Percentiles rank a stretch among this genome's conserved stretches.
Evolutionary conservation across 2,797 vertebrate species (phyloP).

Genomic region (Erithacus rubecula): DNA sequence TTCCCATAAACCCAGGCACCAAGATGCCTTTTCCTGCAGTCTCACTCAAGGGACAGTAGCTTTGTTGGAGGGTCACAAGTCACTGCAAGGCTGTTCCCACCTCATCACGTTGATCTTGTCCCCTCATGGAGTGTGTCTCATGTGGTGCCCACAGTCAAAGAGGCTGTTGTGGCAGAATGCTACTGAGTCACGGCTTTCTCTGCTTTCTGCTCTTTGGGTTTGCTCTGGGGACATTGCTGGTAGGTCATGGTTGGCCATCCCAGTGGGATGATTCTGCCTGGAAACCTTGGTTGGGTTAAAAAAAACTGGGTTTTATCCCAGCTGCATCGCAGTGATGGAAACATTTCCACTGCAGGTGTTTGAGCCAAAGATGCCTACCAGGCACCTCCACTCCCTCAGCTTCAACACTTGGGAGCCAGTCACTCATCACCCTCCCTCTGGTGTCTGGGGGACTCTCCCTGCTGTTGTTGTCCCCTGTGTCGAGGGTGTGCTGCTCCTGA

Average conservation of each 20-base stretch:
- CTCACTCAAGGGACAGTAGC: accelerated
- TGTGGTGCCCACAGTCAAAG: accelerated
- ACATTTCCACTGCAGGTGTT: not conserved
- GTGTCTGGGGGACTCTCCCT: not conserved
- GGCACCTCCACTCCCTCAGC: not conserved
- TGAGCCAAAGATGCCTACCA: accelerated
- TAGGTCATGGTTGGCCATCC: not conserved
- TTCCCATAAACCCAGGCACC: not conserved
- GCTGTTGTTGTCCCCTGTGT: not conserved
- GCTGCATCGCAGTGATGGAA: accelerated
- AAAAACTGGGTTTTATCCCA: not conserved
- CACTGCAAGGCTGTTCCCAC: not conserved
- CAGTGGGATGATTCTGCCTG: accelerated
- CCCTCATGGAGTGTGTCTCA: not conserved
- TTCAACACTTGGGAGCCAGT: not conserved
- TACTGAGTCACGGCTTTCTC: not conserved
- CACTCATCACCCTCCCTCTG: not conserved
- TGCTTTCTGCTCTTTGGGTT: accelerated
- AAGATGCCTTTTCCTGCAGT: not conserved
- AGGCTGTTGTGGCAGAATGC: not conserved
- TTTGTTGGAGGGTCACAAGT: not conserved
- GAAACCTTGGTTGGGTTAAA: not conserved
- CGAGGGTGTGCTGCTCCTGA: accelerated
- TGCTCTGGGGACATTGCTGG: not conserved
- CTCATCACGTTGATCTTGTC: accelerated